Evolutionary conservation across 2,113 vertebrate species (phyloP).

Genomic region (Daubentonia madagascariensis): DNA sequence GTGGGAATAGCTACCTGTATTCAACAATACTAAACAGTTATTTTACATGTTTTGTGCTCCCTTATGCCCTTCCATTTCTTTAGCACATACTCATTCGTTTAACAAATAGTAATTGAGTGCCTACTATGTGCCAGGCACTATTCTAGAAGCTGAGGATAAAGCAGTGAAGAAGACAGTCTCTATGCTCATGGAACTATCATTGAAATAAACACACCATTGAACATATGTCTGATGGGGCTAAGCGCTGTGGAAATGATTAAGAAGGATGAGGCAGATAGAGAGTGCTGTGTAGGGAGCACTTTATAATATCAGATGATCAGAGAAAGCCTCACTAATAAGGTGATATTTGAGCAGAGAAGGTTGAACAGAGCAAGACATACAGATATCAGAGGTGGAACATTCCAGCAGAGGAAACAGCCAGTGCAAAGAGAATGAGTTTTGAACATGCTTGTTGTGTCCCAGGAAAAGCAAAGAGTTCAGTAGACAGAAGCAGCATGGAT

Average conservation of each 20-base stretch:
- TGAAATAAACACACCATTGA: not conserved
- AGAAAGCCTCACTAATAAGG: not conserved
- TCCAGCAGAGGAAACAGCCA: not conserved
- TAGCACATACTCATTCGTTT: not conserved
- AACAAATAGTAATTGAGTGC: not conserved
- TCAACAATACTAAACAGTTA: not conserved
- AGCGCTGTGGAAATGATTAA: not conserved
- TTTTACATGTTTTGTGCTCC: not conserved
- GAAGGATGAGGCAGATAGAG: not conserved
- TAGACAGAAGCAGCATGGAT: not conserved
- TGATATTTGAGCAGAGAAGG: not conserved
- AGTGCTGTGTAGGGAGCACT: too few species aligned
- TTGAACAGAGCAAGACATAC: not conserved
- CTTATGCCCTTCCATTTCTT: not conserved
- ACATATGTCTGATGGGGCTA: not conserved
- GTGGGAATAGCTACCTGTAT: not conserved
- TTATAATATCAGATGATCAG: fast-evolving
- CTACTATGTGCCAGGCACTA: not conserved
- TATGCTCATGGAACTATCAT: not conserved
- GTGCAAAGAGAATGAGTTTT: not conserved
- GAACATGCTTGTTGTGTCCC: not conserved
- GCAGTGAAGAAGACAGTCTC: not conserved
- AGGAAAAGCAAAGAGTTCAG: not conserved
- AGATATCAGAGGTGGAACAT: not conserved
- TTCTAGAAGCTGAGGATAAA: not conserved